Percentiles rank a stretch among this genome's conserved stretches.
phyloP scores from a whole-genome alignment of 1,140 invertebrate genomes.

The Laodelphax striatellus region DNA sequence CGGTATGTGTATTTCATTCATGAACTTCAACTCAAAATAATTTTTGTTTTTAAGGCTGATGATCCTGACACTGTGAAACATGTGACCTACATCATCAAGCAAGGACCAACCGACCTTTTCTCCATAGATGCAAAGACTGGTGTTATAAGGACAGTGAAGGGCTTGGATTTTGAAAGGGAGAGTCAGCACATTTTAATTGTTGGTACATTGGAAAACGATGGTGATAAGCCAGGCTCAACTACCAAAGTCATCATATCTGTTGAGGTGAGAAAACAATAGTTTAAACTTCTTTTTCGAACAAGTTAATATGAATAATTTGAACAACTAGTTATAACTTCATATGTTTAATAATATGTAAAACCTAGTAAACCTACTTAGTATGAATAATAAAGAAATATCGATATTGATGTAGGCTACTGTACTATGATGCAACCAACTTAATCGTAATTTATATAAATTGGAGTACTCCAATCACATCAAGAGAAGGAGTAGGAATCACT shows the following conservation, averaged over 20 bases:
- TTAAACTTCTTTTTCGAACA: too few relatives aligned
- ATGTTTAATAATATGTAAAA: too few relatives aligned
- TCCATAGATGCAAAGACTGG: slow-evolving; percentile 68
- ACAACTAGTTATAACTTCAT: background rate
- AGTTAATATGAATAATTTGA: too few relatives aligned
- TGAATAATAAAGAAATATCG: too few relatives aligned
- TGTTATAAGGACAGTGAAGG: slow-evolving; percentile 56
- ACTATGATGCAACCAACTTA: too few relatives aligned
- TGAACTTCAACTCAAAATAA: too few relatives aligned
- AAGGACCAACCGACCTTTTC: slow-evolving; percentile 70
- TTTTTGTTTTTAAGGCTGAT: slow-evolving; percentile 37
- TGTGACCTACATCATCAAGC: slow-evolving; percentile 73
- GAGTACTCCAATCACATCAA: too few relatives aligned
- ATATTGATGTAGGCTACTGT: too few relatives aligned
- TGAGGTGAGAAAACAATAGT: slow-evolving; percentile 40
- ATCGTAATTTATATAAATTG: too few relatives aligned
- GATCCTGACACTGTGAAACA: slow-evolving; percentile 67
- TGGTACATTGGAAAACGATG: slow-evolving; percentile 69
- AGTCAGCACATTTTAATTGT: slow-evolving; percentile 60
- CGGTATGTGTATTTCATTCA: too few relatives aligned
- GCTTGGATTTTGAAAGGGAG: slow-evolving; percentile 67
- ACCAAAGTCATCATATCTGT: slow-evolving; percentile 65
- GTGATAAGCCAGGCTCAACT: slow-evolving; percentile 53
- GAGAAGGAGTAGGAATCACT: too few relatives aligned
- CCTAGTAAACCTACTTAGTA: too few relatives aligned